Evolutionary conservation across 2,797 vertebrate genomes (phyloP).

Genomic region (Calcarius lapponicus): DNA sequence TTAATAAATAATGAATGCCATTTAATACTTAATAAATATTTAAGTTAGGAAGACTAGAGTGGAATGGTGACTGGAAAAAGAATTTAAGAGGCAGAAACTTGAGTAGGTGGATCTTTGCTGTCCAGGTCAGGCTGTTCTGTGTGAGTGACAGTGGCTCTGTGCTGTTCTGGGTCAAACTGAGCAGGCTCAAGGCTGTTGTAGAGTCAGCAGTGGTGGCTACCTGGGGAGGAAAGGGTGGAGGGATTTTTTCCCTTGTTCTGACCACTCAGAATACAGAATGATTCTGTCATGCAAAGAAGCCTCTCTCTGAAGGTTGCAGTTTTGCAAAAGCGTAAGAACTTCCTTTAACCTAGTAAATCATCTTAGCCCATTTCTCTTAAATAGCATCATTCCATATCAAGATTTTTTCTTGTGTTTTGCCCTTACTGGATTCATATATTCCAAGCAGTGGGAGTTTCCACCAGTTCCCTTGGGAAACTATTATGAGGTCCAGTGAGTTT

Average conservation of each 20-base stretch:
- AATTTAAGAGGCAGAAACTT: background rate
- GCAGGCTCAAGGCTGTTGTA: background rate
- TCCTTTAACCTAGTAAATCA: background rate
- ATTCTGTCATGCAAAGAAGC: background rate
- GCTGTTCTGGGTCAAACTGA: background rate
- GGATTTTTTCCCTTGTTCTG: background rate
- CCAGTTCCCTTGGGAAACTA: slow-evolving; percentile 14
- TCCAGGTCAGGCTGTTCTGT: background rate
- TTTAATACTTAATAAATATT: background rate
- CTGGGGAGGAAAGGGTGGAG: background rate
- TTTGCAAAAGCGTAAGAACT: background rate
- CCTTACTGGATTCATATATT: background rate
- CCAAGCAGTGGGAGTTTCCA: slow-evolving; percentile 1
- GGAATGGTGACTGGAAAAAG: background rate
- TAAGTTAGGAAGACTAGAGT: background rate
- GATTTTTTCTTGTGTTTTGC: background rate
- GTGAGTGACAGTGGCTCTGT: background rate
- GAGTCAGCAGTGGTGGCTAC: background rate
- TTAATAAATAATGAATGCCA: background rate
- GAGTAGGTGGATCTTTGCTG: background rate
- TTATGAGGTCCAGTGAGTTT: background rate
- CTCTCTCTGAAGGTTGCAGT: background rate
- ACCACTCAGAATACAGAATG: background rate
- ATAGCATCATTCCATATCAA: background rate
- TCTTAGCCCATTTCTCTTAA: background rate